Base-by-base conservation (phyloP, 1,140 invertebrate genomes). In the Aleiodes sp. region DNA sequence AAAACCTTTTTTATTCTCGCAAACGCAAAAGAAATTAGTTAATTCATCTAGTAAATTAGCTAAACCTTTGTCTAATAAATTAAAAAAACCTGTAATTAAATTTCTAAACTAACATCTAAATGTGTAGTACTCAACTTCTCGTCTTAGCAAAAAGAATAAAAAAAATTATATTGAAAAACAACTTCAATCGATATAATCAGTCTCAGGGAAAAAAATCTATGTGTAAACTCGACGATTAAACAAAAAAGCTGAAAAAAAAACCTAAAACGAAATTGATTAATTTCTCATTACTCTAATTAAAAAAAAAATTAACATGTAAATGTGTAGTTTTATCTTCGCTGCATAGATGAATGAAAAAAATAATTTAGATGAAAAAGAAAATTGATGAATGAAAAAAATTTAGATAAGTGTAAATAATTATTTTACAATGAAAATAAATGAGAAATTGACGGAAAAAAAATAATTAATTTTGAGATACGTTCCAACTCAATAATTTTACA, bases 171-270 rank as follows among this genome's bases (percentile, higher is more conserved):
- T 80, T 81, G 67, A n/a, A n/a, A n/a, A n/a, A n/a, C n/a, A n/a
- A n/a, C n/a, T 21, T 24, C 16, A 78, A 76, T 80, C 70, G 76
- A 81, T 84, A 79, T 80, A 79, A 84, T 84, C 78, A 83, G 80
- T 83, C 83, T 84, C 83, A 84, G 83, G 83, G 83, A 84, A 84
- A 78, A 28, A 31, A 59, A 29, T 81, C 74, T 80, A 79, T 69
- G 76, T 81, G n/a, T n/a, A n/a, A n/a, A n/a, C n/a, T n/a, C n/a
- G n/a, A n/a, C n/a, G n/a, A n/a, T 78, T 83, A 83, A 82, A 78
- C 72, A 24, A 59, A 59, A 16, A 33, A 8, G 7, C 76, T 72
- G 67, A 77, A 76, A 77, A 66, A 37, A 56, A 52, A 65, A 31
- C 24, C n/a, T n/a, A n/a, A n/a, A n/a, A n/a, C n/a, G n/a, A n/a